Conservation (phyloP, 64 coral and sea anemone species). For the Porites lutea region DNA sequence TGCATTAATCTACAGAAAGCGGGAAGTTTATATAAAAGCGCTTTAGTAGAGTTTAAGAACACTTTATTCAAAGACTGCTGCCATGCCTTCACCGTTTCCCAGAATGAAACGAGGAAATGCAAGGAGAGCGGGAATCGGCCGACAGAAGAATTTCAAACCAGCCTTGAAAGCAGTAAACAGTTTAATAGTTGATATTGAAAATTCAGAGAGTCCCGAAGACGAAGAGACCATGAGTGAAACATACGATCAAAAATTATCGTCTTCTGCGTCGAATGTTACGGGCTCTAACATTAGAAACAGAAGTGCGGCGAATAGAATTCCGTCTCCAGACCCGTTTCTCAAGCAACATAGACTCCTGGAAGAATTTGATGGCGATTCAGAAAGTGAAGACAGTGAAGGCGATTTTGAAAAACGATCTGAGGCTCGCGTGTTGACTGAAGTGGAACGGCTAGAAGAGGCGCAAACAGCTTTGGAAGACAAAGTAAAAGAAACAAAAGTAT, state of each 20-base stretch:
- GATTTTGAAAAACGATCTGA: constrained; percentile 1
- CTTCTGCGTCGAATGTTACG: not conserved
- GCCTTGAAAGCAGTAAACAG: not conserved
- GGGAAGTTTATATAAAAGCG: not conserved
- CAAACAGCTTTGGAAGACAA: constrained; percentile 42
- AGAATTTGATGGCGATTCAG: constrained; percentile 7
- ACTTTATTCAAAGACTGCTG: not conserved
- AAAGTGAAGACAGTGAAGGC: constrained; percentile 16
- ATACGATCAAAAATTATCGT: not conserved
- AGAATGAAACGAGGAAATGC: not conserved
- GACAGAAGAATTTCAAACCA: not conserved
- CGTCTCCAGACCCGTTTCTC: not conserved
- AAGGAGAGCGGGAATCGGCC: not conserved
- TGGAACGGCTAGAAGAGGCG: constrained; percentile 47
- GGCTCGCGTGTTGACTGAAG: constrained; percentile 2
- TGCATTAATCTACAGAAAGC: not conserved
- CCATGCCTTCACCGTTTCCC: not conserved
- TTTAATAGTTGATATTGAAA: not conserved
- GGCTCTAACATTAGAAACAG: not conserved
- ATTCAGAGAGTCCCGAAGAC: constrained; percentile 32
- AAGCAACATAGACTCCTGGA: not conserved
- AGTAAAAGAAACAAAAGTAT: constrained; percentile 11
- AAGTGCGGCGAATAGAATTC: not conserved
- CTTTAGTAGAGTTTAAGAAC: not conserved
- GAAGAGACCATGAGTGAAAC: not conserved